Conservation (phyloP, 53 echinoderm and acorn worm genomes). For the Temnopleurus reevesii region DNA sequence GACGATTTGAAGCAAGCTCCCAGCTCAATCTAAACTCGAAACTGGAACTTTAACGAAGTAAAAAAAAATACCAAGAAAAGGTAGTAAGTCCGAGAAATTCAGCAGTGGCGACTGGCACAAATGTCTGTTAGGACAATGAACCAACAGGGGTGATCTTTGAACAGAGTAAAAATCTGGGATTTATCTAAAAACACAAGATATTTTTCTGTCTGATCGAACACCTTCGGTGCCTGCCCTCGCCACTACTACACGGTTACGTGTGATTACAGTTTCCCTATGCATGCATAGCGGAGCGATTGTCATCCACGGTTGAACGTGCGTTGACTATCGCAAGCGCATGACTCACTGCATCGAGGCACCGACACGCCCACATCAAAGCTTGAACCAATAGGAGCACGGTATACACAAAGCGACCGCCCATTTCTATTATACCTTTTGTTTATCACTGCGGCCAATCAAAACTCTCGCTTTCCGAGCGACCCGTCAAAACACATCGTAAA, state of each 20-base stretch:
- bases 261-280: not conserved
- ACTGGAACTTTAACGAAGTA: not conserved
- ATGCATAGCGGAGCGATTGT: not conserved
- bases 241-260: not conserved
- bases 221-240: not conserved
- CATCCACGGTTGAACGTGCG: not conserved
- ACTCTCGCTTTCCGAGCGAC: not conserved
- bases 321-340: not conserved
- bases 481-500: no score
- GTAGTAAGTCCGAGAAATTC: not conserved
- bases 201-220: not conserved
- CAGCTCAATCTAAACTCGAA: not conserved
- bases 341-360: not conserved
- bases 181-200: not conserved
- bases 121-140: not conserved
- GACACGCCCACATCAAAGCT: conserved; percentile 30
- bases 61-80: not conserved
- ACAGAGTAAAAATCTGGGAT: not conserved
- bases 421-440: conserved; percentile 18
- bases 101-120: not conserved
- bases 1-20: not conserved
- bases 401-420: not conserved
- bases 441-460: not conserved
- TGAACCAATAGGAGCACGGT: conserved; percentile 1
- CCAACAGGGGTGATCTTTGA: conserved; percentile 21